Conservation (phyloP, 2,797 vertebrate species). For the Cryptoprocta ferox region DNA sequence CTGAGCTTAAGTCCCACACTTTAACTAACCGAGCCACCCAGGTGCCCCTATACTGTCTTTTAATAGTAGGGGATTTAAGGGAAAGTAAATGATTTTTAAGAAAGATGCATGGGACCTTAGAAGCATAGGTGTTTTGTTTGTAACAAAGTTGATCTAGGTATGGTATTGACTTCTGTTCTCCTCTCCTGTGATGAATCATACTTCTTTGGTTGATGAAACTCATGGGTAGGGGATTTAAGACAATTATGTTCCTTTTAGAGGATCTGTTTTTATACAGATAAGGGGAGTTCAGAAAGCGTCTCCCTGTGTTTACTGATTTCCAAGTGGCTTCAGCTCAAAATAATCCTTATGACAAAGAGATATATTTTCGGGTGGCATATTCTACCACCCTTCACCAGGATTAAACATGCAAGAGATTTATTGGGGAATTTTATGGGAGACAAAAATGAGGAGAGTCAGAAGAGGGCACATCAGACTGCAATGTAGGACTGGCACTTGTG, state of each 20-base stretch:
- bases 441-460: neutral
- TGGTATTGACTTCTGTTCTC: neutral
- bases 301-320: neutral
- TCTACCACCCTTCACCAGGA: neutral
- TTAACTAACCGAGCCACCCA: too few species aligned
- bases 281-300: neutral
- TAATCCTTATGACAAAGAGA: neutral
- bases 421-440: neutral
- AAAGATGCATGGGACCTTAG: neutral
- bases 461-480: neutral
- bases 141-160: neutral
- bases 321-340: neutral
- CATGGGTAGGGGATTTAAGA: neutral
- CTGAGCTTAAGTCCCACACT: too few species aligned
- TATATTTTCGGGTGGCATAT: neutral
- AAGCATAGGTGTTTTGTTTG: neutral
- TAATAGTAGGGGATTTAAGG: neutral
- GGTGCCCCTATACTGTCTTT: neutral
- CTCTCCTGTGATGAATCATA: neutral
- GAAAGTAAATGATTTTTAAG: neutral
- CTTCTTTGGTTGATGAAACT: neutral
- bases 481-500: neutral
- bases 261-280: neutral
- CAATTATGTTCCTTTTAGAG: neutral
- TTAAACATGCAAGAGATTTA: neutral